Evolutionary conservation across 2,888 invertebrate genomes (phyloP), one percentile per base, ranked within the genome.

Genomic region (Heliconius cydno): DNA sequence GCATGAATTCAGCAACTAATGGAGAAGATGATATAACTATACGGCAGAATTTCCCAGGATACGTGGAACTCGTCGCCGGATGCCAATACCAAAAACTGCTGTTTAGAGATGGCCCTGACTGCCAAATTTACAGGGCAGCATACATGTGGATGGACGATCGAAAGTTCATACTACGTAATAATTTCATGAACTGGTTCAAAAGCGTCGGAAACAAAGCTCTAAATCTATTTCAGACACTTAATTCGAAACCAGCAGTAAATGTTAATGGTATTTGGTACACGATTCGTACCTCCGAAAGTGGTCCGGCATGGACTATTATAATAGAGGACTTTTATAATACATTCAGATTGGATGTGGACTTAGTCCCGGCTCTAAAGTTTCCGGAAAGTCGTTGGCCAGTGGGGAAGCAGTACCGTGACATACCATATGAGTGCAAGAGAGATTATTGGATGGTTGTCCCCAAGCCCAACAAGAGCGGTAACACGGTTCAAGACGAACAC

Each of bases 121-220:
- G 90, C 88, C 83, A 84, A 12, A 88, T 87, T 22, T 92, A 92
- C 81, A 93, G 90, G 83, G 83, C 89, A 0, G 90, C 95, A 0
- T 88, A 88, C 46, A 86, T 86, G 13, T 95, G 95, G 92, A 85
- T 94, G 78, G 94, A 94, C 65, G 83, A 88, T 0, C 84, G 88
- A 1, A 89, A 92, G 25, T 96, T 92, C 84, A 87, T 95, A 77
- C 83, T 94, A 52, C 90, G 95, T 80, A 86, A 91, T 0, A 92
- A 94, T 83, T 95, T 96, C 83, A 88, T 91, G 2, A 85, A 87
- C 41, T 96, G 96, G 96, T 95, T 96, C 84, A 95, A 96, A 85
- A 85, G 94, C 22, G 88, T 96, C 0, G 89, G 96, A 0, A 86
- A 83, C 38, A 92, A 87, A 81, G 94, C 94, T 0, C 81, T 96